Conservation (phyloP, 2,797 vertebrate genomes). For the Heliangelus exortis region DNA sequence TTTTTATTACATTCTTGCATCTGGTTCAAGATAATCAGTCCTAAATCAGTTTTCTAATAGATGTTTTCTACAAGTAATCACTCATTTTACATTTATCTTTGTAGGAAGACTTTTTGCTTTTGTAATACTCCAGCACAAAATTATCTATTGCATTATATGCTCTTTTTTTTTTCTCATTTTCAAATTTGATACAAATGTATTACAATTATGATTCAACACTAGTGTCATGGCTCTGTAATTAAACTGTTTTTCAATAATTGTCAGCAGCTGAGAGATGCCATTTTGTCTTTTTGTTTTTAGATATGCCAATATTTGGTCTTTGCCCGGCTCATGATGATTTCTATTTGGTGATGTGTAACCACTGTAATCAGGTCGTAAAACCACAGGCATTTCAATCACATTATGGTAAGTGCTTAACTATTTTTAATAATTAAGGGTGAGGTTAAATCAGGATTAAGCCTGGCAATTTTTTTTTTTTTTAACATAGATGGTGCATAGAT, state of each 20-base stretch:
- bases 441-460: conserved; percentile 75
- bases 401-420: conserved; percentile 91
- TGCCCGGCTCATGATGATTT: conserved; percentile 99
- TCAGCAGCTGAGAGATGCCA: conserved; percentile 71
- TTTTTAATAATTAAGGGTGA: conserved; percentile 76
- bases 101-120: conserved; percentile 46
- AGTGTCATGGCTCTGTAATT: conserved; percentile 63
- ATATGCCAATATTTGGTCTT: conserved; percentile 99
- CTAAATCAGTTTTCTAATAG: conserved; percentile 44
- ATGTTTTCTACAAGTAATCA: conserved; percentile 31
- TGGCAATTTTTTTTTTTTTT: conserved; percentile 43
- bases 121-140: conserved; percentile 32
- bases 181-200: conserved; percentile 53
- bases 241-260: conserved; percentile 40
- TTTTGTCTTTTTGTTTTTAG: conserved; percentile 83
- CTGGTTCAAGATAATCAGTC: conserved; percentile 49
- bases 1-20: conserved; percentile 43
- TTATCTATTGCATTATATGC: conserved; percentile 43
- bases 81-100: conserved; percentile 47
- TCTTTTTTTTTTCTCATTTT: conserved; percentile 45
- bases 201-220: conserved; percentile 49
- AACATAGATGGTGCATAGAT: conserved; percentile 37
- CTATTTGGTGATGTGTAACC: conserved; percentile 99
- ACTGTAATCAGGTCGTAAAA: conserved; percentile 98
- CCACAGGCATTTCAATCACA: conserved; percentile 99